Percentiles rank a stretch among this genome's conserved stretches.
These are phyloP conservation scores for Rhinoderma darwinii DNA, from an alignment of 2,113 vertebrate genomes.

Conservation along the genomic window DNA sequence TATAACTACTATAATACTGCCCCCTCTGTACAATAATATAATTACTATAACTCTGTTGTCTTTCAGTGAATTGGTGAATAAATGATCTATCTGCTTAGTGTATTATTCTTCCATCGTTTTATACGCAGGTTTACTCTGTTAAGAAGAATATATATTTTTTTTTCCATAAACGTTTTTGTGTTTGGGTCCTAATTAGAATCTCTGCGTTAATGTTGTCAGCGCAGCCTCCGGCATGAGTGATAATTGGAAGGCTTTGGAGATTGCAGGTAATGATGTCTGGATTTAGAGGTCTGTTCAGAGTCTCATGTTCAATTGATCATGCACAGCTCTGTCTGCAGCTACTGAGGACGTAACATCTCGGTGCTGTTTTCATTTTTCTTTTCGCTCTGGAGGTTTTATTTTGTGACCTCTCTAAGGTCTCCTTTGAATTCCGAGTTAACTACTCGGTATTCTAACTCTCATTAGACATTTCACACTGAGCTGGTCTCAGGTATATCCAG, in stretches of 20 bases:
- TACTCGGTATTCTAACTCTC: not conserved
- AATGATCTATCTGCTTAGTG: not conserved
- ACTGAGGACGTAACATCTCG: not conserved
- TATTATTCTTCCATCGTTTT: not conserved
- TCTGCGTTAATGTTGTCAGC: constrained; percentile 3
- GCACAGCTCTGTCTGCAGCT: constrained; percentile 8
- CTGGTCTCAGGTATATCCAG: not conserved
- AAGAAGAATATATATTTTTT: no score
- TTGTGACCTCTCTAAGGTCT: not conserved
- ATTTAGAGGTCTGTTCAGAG: not conserved
- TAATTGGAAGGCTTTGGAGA: constrained; percentile 15
- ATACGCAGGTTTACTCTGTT: no score
- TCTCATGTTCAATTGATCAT: constrained; percentile 21
- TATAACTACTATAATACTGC: not conserved
- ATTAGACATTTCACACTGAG: not conserved
- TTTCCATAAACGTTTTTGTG: not conserved
- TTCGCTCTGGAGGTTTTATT: not conserved
- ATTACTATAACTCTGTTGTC: not conserved
- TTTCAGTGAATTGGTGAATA: not conserved
- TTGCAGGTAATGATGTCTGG: constrained; percentile 24
- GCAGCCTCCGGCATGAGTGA: not conserved
- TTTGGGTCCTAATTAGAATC: not conserved
- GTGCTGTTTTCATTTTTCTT: not conserved
- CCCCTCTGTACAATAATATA: not conserved
- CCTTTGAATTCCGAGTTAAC: not conserved